Evolutionary conservation across 2,113 vertebrate species (phyloP).

Genomic region (Maccullochella peelii): DNA sequence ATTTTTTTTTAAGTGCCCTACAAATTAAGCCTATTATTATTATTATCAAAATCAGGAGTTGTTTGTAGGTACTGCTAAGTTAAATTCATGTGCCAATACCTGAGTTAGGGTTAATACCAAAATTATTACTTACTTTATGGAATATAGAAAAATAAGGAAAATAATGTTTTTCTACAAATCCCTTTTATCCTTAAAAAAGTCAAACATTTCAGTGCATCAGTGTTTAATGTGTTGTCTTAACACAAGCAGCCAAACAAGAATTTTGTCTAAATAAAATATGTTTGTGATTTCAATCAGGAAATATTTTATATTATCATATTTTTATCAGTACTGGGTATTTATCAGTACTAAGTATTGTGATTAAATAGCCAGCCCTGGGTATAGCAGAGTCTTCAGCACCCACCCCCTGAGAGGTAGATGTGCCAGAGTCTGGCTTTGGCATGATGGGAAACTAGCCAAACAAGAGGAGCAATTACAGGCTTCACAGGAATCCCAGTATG

Average conservation of each 20-base stretch:
- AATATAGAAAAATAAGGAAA: not conserved
- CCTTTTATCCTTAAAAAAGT: not conserved
- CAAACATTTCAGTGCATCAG: not conserved
- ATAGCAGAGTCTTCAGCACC: not conserved
- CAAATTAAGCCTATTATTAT: not conserved
- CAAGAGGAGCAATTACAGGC: not conserved
- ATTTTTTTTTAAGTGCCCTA: no score
- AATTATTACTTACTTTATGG: not conserved
- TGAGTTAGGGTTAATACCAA: not conserved
- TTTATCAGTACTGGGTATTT: not conserved
- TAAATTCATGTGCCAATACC: not conserved
- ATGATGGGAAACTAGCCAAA: slow-evolving; percentile 2
- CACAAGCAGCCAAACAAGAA: not conserved
- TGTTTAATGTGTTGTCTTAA: not conserved
- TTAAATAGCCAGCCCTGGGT: not conserved
- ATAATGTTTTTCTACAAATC: not conserved
- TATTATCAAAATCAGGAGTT: not conserved
- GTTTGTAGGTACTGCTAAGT: not conserved
- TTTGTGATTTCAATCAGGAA: not conserved
- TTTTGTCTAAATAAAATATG: not conserved
- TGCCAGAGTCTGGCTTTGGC: not conserved
- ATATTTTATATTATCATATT: not conserved
- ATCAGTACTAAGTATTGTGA: not conserved
- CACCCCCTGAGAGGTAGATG: not conserved
- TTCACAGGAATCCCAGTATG: not conserved